Evolutionary conservation across 1,140 invertebrate genomes (phyloP).

Genomic region (Marisa cornuarietis): DNA sequence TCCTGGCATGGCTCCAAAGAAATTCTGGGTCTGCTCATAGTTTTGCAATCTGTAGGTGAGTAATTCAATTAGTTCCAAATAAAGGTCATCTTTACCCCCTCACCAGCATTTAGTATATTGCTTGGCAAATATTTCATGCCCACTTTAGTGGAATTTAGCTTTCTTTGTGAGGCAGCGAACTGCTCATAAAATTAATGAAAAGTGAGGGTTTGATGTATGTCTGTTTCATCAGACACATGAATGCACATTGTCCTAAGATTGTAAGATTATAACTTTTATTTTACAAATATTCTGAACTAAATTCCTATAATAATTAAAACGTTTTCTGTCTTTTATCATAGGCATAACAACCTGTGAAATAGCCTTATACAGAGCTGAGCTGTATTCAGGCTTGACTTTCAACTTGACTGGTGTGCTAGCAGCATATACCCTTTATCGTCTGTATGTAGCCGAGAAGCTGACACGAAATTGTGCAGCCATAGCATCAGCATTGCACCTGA

Average conservation of each 20-base stretch:
- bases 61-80: neutral
- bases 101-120: neutral
- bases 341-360: constrained; percentile 47
- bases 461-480: constrained; percentile 25
- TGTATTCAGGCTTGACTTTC: constrained; percentile 40
- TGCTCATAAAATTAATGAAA: too few species aligned
- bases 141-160: neutral
- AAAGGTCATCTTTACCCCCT: too few species aligned
- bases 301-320: neutral
- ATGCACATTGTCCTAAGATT: too few species aligned
- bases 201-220: too few species aligned
- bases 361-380: constrained; percentile 35
- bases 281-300: too few species aligned
- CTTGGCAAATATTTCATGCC: neutral
- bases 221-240: too few species aligned
- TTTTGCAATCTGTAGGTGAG: constrained; percentile 48
- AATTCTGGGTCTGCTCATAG: constrained; percentile 38
- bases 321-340: constrained; percentile 13
- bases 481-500: constrained; percentile 30
- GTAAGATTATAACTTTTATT: too few species aligned
- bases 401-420: constrained; percentile 37
- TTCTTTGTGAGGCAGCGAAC: neutral
- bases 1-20: constrained; percentile 38
- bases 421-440: constrained; percentile 44
- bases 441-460: constrained; percentile 38